Conservation (phyloP, 2,113 vertebrate species). For the Apodemus sylvaticus region DNA sequence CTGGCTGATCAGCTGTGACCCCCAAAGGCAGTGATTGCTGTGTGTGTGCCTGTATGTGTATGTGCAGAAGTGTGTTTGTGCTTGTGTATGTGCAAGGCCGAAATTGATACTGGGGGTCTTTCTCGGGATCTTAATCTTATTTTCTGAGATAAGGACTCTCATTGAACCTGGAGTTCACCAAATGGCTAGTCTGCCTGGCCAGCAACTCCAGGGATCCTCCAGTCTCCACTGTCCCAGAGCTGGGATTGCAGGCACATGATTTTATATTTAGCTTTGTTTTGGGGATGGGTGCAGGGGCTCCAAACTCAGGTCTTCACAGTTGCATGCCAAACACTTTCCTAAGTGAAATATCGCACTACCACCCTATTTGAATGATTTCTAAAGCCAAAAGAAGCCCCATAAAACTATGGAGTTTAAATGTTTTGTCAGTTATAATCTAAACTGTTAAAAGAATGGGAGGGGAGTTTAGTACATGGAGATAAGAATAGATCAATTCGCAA, state of each 20-base stretch:
- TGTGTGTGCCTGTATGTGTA: neutral
- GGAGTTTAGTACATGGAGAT: too few relatives aligned
- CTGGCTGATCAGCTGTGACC: neutral
- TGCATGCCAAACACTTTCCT: neutral
- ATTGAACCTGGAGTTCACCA: neutral
- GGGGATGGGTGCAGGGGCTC: fast-evolving
- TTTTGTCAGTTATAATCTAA: neutral
- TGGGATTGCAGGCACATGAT: too few relatives aligned
- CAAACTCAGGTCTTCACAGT: neutral
- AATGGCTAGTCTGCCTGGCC: neutral
- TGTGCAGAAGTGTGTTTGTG: neutral
- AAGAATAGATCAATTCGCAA: too few relatives aligned
- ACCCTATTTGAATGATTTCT: neutral
- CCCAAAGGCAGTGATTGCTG: neutral
- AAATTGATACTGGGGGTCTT: too few relatives aligned
- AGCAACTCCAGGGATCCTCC: neutral
- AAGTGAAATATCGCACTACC: neutral
- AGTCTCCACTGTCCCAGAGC: neutral
- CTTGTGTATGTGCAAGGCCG: neutral
- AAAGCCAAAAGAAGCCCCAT: neutral
- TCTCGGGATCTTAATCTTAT: neutral
- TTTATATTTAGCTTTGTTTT: neutral
- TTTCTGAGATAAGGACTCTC: neutral
- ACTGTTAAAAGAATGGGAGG: neutral
- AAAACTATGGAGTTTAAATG: neutral